Percentiles rank a stretch among this genome's conserved stretches.
phyloP scores from a whole-genome alignment of 2,888 invertebrate genomes.

The Osedax fenrisi region DNA sequence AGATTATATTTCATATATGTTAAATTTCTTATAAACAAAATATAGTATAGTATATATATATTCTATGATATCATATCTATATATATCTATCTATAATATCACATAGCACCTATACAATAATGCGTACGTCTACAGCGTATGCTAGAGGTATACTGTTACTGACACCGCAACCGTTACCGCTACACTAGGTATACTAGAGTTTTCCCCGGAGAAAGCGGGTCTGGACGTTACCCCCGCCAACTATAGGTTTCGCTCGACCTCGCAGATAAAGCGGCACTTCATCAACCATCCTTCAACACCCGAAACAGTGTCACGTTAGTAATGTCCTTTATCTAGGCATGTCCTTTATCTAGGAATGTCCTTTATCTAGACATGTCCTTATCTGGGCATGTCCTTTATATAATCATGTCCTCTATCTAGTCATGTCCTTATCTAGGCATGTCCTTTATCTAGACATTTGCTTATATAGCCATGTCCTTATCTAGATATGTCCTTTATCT shows the following conservation, averaged over 20 bases:
- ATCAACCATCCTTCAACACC: conserved; percentile 59
- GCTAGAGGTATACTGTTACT: neutral
- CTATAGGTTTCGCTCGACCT: conserved; percentile 47
- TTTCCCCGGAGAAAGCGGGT: conserved; percentile 73
- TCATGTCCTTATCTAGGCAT: too few species aligned
- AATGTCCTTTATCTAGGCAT: neutral
- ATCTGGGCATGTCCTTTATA: neutral
- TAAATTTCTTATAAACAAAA: too few species aligned
- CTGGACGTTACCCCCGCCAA: conserved; percentile 75
- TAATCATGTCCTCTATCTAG: too few species aligned
- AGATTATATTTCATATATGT: too few species aligned
- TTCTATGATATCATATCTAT: too few species aligned
- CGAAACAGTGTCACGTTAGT: neutral
- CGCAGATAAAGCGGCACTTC: neutral
- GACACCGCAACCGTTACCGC: neutral
- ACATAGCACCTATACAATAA: too few species aligned
- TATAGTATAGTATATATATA: too few species aligned
- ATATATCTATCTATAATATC: too few species aligned
- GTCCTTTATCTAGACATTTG: too few species aligned
- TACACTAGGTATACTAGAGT: conserved; percentile 57
- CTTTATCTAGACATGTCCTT: neutral
- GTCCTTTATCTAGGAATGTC: neutral
- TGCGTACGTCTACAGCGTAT: too few species aligned
- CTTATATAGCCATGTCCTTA: too few species aligned
- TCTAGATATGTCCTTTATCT: too few species aligned